Base-by-base conservation (phyloP, 2,888 invertebrate species). In the Chrysodeixis includens region DNA sequence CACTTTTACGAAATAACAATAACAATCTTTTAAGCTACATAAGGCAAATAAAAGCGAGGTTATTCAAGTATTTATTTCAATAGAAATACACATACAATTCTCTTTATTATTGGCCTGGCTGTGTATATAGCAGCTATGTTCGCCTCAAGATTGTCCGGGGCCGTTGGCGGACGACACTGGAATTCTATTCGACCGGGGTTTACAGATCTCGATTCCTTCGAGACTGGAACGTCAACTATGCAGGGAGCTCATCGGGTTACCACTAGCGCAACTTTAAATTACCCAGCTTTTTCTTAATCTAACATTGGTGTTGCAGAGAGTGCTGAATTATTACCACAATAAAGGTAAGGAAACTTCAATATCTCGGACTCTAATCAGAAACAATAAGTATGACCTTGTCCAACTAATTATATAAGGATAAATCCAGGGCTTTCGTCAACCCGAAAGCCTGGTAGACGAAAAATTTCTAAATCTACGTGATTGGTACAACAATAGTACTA, bases 151-250 rank as follows among this genome's bases (percentile, higher is more conserved):
- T 55, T 16, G 20, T 55, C 35, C 5, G 0, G 22, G 20, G 0
- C 35, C 14, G 30, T 3, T 49, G 57, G 51, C 35, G n/a, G 22
- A 12, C 8, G 30, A 26, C 30, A 60, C 32, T 30, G 51, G 44
- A 57, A 66, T 70, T 63, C 52, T 44, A 22, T 35, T 68, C 63
- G 49, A 56, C 22, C 35, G 55, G 9, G 18, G 53, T 62, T 61
- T 53, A 30, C 16, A 26, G 46, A 18, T 49, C 46, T 32, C 18
- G 16, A 12, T 54, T 56, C 12, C 20, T 18, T 26, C 49, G 44
- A 9, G n/a, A 51, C 30, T 54, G 46, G 56, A 30, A 62, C 8
- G 57, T 56, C 30, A 55, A 56, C 30, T 16, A 57, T 44, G 46
- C 40, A 26, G 3, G 6, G 12, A 26, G 16, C n/a, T 57, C 60